Conservation (phyloP, 1,140 invertebrate species). For the Steinernema feltiae region DNA sequence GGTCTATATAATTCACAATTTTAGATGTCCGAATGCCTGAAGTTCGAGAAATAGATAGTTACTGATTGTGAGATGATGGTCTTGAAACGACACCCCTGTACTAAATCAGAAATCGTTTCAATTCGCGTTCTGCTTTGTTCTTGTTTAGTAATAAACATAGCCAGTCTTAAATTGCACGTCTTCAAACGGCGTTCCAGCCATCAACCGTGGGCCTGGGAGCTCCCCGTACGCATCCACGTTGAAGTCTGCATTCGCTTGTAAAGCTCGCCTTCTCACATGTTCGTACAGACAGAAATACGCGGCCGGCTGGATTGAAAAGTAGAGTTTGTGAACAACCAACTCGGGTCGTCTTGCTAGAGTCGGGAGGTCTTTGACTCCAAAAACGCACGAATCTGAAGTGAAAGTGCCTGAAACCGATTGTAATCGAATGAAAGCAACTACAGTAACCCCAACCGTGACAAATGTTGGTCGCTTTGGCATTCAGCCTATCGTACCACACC, state of each 20-base stretch:
- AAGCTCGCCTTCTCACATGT: neutral
- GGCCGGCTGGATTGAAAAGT: constrained; percentile 46
- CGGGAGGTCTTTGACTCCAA: constrained; percentile 42
- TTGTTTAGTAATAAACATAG: too few relatives aligned
- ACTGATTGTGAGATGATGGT: too few relatives aligned
- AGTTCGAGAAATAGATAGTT: too few relatives aligned
- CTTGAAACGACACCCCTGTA: too few relatives aligned
- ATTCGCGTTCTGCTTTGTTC: too few relatives aligned
- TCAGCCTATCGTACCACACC: constrained; percentile 25
- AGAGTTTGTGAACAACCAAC: constrained; percentile 48
- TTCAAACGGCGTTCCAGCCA: neutral
- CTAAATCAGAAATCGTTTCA: too few relatives aligned
- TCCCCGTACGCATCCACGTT: too few relatives aligned
- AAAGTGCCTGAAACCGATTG: neutral
- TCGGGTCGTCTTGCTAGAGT: constrained; percentile 40
- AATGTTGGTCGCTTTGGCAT: too few relatives aligned
- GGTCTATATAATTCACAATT: too few relatives aligned
- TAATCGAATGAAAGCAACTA: neutral
- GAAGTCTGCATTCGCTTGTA: neutral
- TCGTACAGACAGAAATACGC: constrained; percentile 42
- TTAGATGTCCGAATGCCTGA: too few relatives aligned
- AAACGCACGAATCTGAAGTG: constrained; percentile 43
- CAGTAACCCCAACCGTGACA: constrained; percentile 13
- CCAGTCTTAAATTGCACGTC: neutral
- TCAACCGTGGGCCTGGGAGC: too few relatives aligned